Evolutionary conservation across 53 echinoderm and acorn worm species (phyloP).

Genomic region (Arbacia lixula): DNA sequence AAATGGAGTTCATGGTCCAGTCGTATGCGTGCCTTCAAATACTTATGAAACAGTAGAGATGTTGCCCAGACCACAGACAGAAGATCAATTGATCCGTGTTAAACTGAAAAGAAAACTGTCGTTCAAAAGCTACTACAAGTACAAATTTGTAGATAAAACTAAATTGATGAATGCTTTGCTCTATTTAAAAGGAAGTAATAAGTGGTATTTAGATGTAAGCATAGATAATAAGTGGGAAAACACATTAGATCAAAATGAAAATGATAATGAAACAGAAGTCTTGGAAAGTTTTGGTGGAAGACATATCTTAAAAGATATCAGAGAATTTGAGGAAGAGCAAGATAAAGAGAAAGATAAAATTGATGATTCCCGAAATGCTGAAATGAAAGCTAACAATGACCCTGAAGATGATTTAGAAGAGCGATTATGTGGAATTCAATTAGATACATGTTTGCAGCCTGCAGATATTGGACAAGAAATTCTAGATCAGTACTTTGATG

Average conservation of each 20-base stretch:
- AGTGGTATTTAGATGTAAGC: conserved; percentile 45
- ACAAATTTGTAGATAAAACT: conserved; percentile 58
- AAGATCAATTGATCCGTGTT: conserved; percentile 64
- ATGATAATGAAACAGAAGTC: conserved; percentile 40
- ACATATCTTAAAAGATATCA: too few species aligned
- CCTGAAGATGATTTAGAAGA: conserved; percentile 36
- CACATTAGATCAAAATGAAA: conserved; percentile 29
- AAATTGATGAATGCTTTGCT: conserved; percentile 61
- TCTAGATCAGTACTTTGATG: conserved; percentile 51
- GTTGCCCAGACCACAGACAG: conserved; percentile 43
- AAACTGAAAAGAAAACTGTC: conserved; percentile 70
- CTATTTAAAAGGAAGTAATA: conserved; percentile 58
- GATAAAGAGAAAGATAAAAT: background rate
- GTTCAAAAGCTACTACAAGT: conserved; percentile 63
- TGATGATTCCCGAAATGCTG: background rate
- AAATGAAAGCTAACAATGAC: background rate
- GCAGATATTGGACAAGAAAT: conserved; percentile 57
- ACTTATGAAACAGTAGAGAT: conserved; percentile 19
- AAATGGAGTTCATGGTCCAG: conserved; percentile 61
- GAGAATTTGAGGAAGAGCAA: background rate
- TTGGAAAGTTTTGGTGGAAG: background rate
- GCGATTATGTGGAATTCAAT: conserved; percentile 45
- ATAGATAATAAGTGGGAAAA: conserved; percentile 47
- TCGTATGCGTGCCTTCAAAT: conserved; percentile 64
- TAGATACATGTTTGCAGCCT: conserved; percentile 64